A percentile compares a stretch with the other conserved stretches of the same genome.
Conservation (phyloP, 1,140 invertebrate genomes). For the Caenorhabditis inopinata region DNA sequence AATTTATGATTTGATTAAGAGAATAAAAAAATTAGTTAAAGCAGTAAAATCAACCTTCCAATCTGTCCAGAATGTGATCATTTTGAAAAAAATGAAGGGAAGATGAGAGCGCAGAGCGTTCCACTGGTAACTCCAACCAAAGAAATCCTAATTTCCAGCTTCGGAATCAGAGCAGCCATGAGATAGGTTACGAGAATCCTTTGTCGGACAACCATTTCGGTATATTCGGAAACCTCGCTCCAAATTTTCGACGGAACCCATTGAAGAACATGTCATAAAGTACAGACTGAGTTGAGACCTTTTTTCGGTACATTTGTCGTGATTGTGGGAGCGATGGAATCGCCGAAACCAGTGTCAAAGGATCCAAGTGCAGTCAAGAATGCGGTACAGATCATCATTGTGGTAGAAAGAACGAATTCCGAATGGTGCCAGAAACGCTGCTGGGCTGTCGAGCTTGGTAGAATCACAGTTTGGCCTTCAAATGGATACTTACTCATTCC, state of each 20-base stretch:
- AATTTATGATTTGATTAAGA: too few relatives aligned
- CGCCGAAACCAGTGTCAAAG: conserved; percentile 68
- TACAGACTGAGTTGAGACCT: conserved; percentile 65
- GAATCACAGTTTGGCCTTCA: conserved; percentile 70
- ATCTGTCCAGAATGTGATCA: conserved; percentile 72
- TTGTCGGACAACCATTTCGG: conserved; percentile 58
- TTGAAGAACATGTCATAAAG: conserved; percentile 67
- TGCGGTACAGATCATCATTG: conserved; percentile 67
- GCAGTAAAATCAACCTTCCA: conserved; percentile 66
- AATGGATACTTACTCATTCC: conserved; percentile 69
- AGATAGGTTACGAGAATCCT: too few relatives aligned
- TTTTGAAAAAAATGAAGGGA: conserved; percentile 76
- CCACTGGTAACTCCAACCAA: too few relatives aligned
- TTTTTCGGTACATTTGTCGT: conserved; percentile 68
- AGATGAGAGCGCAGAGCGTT: too few relatives aligned
- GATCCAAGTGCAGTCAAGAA: conserved; percentile 65
- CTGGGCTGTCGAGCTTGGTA: conserved; percentile 68
- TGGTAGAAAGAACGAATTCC: conserved; percentile 69
- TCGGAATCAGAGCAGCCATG: too few relatives aligned
- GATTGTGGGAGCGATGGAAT: conserved; percentile 67
- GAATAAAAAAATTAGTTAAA: too few relatives aligned
- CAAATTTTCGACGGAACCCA: conserved; percentile 62
- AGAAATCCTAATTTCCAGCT: too few relatives aligned
- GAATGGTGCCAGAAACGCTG: conserved; percentile 67
- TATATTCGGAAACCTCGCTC: conserved; percentile 57